These are phyloP conservation scores for Pelochelys cantorii DNA, from an alignment of 2,797 vertebrate species.

Conservation along the genomic window DNA sequence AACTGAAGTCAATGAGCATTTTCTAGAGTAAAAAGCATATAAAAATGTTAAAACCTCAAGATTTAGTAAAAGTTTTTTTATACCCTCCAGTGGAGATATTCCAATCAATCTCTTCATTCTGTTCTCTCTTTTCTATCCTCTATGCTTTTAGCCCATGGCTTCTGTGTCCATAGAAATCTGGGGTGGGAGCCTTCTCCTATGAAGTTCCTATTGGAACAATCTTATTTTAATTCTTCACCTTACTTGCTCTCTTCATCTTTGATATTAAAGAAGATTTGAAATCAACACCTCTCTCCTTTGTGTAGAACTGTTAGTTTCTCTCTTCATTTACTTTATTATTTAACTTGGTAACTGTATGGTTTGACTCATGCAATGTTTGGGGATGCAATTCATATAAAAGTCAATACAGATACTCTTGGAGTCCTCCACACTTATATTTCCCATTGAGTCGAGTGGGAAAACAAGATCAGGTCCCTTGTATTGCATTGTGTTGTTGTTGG, in stretches of 20 bases:
- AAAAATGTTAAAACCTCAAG: neutral
- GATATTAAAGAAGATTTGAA: neutral
- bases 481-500: conserved; percentile 21
- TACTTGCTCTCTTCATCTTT: neutral
- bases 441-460: conserved; percentile 30
- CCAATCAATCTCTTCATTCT: neutral
- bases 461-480: conserved; percentile 17
- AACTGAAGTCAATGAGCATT: neutral
- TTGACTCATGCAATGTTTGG: neutral
- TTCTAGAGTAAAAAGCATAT: neutral
- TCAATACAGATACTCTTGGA: neutral
- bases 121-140: neutral
- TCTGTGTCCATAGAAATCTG: neutral
- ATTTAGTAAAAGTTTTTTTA: neutral
- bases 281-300: neutral
- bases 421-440: conserved; percentile 24
- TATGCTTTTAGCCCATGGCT: neutral
- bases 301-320: neutral
- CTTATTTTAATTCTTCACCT: neutral
- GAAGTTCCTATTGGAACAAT: neutral
- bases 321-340: neutral
- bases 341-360: neutral
- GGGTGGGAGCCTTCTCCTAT: neutral
- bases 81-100: neutral
- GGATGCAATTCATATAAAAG: neutral